Evolutionary conservation across 92 coral and sea anemone species (phyloP).

Genomic region (Palythoa heliodiscus): DNA sequence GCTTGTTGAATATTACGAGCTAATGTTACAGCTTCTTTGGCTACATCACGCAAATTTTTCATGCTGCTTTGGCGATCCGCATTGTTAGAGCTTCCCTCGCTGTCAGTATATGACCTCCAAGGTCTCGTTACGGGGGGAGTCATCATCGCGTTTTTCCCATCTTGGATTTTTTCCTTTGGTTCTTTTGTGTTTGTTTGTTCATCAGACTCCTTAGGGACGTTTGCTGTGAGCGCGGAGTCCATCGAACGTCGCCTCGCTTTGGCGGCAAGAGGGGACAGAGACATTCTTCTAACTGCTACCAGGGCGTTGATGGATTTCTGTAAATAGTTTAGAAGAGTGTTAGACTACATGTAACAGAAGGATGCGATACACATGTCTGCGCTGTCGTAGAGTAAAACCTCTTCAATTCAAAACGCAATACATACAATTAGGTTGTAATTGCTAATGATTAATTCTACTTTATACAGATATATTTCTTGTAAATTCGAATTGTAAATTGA

Average conservation of each 20-base stretch:
- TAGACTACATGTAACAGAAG: background rate
- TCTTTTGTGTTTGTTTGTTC: slow-evolving; percentile 49
- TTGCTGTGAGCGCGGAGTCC: slow-evolving; percentile 62
- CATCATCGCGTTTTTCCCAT: background rate
- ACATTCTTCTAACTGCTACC: slow-evolving; percentile 86
- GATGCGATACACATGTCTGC: background rate
- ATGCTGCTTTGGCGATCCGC: slow-evolving; percentile 11
- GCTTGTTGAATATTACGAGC: slow-evolving; percentile 26
- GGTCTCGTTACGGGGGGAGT: slow-evolving; percentile 31
- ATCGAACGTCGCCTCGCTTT: slow-evolving; percentile 71
- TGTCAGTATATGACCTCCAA: slow-evolving; percentile 31
- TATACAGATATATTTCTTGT: too few species aligned
- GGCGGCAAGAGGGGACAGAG: slow-evolving; percentile 62
- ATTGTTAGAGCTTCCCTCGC: slow-evolving; percentile 13
- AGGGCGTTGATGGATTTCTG: slow-evolving; percentile 93
- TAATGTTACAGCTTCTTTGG: slow-evolving; percentile 15
- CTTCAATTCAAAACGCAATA: too few species aligned
- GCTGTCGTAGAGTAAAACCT: too few species aligned
- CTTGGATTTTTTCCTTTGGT: background rate
- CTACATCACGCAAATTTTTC: background rate
- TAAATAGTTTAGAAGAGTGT: background rate
- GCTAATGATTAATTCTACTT: too few species aligned
- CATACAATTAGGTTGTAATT: too few species aligned
- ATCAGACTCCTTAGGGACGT: slow-evolving; percentile 38
- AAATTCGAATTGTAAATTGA: too few species aligned